A percentile compares a stretch with the other conserved stretches of the same genome.
These are phyloP conservation scores for Columba livia DNA, from an alignment of 2,113 vertebrate genomes.

Conservation along the genomic window DNA sequence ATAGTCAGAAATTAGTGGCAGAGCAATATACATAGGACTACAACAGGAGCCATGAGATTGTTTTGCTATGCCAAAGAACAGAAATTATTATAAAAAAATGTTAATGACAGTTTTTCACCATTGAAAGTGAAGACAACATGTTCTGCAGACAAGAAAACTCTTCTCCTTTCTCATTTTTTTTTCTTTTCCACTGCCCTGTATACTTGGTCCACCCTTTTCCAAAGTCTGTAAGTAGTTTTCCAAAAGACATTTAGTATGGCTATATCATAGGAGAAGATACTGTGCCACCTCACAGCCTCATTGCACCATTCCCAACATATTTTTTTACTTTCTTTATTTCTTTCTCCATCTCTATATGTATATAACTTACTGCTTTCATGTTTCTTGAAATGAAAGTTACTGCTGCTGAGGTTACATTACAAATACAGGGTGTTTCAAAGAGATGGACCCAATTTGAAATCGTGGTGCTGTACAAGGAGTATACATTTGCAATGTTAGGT, in stretches of 20 bases:
- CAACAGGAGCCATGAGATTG: neutral
- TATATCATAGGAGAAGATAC: neutral
- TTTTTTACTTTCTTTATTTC: neutral
- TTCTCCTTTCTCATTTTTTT: neutral
- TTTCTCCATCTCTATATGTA: neutral
- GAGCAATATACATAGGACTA: neutral
- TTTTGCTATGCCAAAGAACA: neutral
- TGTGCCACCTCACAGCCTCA: neutral
- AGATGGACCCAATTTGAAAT: no score
- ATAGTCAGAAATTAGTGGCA: neutral
- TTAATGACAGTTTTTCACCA: neutral
- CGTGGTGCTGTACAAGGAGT: no score
- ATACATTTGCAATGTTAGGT: neutral
- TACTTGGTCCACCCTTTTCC: neutral
- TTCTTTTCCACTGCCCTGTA: neutral
- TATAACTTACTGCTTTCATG: neutral
- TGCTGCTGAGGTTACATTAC: neutral
- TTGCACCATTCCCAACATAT: neutral
- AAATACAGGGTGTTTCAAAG: neutral
- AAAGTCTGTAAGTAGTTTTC: neutral
- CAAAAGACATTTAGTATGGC: neutral
- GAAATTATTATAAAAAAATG: neutral
- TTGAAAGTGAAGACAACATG: neutral
- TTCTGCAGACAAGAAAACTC: neutral
- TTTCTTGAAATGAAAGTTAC: neutral